Base-by-base conservation (phyloP, 2,113 vertebrate genomes). In the Macrotis lagotis region DNA sequence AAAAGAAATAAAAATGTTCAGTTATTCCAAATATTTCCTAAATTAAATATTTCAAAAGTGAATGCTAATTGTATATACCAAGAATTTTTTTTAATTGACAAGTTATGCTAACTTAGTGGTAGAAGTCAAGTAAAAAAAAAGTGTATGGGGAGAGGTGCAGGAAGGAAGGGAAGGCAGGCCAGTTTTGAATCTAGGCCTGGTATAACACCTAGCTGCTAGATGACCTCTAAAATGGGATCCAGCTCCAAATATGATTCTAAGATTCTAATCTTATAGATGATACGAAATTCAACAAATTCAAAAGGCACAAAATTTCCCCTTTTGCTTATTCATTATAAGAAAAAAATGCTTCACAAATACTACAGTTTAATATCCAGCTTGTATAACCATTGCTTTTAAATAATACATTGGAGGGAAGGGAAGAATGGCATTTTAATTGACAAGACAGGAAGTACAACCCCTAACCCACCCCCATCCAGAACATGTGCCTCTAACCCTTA, bases 271-370 rank as follows among this genome's bases (percentile, higher is more conserved):
- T 44, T 16, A 83, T 44, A 83, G 66, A 83, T 44, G 37, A 74
- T 44, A 24, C 3, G 74, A 95, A 88, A 90, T 47, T 89, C 51
- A 91, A 6, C n/a, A 0, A 52, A 92, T 51, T 50, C 92, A 25
- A 94, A 93, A 11, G 11, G 14, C 44, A 92, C 14, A 93, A 91
- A 92, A 55, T 50, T 25, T 25, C 89, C 94, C 89, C 91, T 92
- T 51, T 28, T 89, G 88, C 47, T 93, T 25, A 47, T 93, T 49
- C 94, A 83, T 83, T 83, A 44, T 83, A 83, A 83, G 66, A 44
- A 83, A 83, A 83, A 83, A 83, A 74, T 74, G 19, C 37, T 74
- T 74, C 16, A 74, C 37, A 74, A 83, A 44, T 83, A 83, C 66
- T 83, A 16, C 66, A 83, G n/a, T 83, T 74, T 24, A 7, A 83